Conservation (phyloP, 2,113 vertebrate species). For the Melanocharis versteri region DNA sequence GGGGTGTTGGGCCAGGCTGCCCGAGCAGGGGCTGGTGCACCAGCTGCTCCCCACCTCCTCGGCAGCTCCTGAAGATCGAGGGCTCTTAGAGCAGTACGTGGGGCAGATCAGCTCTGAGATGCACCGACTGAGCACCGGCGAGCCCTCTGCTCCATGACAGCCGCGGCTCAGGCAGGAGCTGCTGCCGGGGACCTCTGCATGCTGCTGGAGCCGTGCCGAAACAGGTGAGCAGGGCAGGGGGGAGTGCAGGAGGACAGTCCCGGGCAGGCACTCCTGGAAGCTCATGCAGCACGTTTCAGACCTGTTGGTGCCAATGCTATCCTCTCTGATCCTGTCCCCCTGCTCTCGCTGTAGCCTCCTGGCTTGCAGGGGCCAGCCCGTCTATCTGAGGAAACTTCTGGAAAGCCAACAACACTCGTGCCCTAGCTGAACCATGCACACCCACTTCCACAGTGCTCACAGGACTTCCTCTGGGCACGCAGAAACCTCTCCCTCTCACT, state of each 20-base stretch:
- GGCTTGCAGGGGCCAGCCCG: neutral
- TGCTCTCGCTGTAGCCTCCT: fast-evolving
- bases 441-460: neutral
- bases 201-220: fast-evolving
- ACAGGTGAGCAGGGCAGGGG: neutral
- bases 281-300: neutral
- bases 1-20: neutral
- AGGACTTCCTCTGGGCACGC: neutral
- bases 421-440: neutral
- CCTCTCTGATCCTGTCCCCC: neutral
- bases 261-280: neutral
- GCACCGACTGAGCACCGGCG: neutral
- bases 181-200: fast-evolving
- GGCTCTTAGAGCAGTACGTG: fast-evolving
- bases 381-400: neutral
- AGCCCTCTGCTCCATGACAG: neutral
- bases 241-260: neutral
- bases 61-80: fast-evolving
- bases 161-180: neutral
- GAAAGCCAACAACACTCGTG: neutral
- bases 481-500: neutral
- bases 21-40: neutral
- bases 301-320: neutral
- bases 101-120: neutral
- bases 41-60: neutral